Base-by-base conservation (phyloP, 1,140 invertebrate genomes). In the Andrena cerasifolii region DNA sequence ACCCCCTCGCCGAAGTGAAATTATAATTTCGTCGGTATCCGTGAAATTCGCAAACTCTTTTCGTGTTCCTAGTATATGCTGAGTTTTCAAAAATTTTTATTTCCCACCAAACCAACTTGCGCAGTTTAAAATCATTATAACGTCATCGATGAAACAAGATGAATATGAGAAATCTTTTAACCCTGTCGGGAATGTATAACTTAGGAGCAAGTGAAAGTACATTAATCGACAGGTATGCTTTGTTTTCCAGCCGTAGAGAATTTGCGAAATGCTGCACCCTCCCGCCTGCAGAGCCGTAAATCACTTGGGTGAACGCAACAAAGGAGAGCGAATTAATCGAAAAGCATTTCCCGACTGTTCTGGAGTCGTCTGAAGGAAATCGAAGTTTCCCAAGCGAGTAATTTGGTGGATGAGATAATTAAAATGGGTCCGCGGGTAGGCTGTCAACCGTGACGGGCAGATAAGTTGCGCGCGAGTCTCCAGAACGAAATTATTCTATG, bases 401-500 rank as follows among this genome's bases (percentile, higher is more conserved):
- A 89, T 89, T 89, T 83, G 80, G 80, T 85, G 82, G 87, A 88
- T 80, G 88, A 88, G 87, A 88, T 90, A 90, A 90, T 90, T 90
- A 89, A 90, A 90, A 89, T 84, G 77, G 86, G 83, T 82, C 71
- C 80, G 81, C 84, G 85, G 86, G 83, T 87, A 87, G 83, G 53
- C 88, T 86, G 88, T 89, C 86, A 87, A 72, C 78, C 83, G 79
- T 88, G 88, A 87, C 80, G 82, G 82, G 80, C 83, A 86, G 87
- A 88, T 88, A 88, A 83, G 82, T 86, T 75, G 78, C 53, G 66
- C 75, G 43, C 76, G 54, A 71, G 63, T 80, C 78, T 80, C 81
- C 81, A 83, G 80, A 85, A 88, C 76, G 83, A 90, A 91, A 91
- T 91, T 91, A 89, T 90, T 90, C 88, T 90, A 90, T 90, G 89